Conservation (phyloP, 2,113 vertebrate genomes). For the Dromaius novaehollandiae region DNA sequence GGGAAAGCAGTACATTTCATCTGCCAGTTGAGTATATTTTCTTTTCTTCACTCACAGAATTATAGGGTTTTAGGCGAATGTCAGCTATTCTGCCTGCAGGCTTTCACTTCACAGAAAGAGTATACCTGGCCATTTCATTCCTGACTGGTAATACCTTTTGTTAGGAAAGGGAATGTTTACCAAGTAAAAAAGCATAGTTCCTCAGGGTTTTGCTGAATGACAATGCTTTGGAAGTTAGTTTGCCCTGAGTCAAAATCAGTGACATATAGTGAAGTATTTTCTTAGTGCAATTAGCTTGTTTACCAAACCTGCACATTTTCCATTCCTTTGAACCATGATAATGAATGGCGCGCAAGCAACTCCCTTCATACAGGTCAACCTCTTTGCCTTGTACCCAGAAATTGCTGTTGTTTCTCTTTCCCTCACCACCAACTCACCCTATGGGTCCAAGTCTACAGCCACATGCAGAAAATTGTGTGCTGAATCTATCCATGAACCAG, state of each 20-base stretch:
- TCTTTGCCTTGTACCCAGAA: neutral
- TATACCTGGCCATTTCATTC: slow-evolving; percentile 15
- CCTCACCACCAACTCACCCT: neutral
- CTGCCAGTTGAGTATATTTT: slow-evolving; percentile 20
- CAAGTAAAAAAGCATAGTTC: neutral
- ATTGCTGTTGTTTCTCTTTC: neutral
- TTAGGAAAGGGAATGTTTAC: slow-evolving; percentile 36
- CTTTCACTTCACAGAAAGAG: slow-evolving; percentile 2
- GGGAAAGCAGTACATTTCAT: slow-evolving; percentile 6
- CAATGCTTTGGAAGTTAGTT: neutral
- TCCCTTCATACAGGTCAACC: neutral
- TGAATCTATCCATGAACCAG: neutral
- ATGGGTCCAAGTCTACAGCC: accelerated
- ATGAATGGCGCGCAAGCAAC: neutral
- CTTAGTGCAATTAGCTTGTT: neutral
- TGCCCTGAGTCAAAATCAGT: neutral
- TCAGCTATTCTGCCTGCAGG: neutral
- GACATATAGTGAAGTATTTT: neutral
- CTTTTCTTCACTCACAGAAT: slow-evolving; percentile 47
- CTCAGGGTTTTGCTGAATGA: neutral
- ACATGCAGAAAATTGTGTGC: neutral
- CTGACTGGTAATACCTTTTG: neutral
- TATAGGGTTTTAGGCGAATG: slow-evolving; percentile 16
- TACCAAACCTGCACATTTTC: neutral
- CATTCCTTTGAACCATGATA: neutral